Evolutionary conservation across 2,888 invertebrate genomes (phyloP).

Genomic region (Charanyca ferruginea): DNA sequence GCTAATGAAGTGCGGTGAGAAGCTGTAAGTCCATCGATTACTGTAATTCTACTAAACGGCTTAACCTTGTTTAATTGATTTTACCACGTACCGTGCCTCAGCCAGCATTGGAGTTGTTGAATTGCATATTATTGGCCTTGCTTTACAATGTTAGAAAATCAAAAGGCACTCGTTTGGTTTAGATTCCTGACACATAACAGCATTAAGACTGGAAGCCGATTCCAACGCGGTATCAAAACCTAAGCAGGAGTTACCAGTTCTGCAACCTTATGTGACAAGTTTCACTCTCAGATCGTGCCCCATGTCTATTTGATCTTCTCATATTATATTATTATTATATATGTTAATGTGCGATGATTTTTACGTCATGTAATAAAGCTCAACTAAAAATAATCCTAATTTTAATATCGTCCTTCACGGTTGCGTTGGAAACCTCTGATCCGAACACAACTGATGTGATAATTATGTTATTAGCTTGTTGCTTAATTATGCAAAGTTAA

Average conservation of each 20-base stretch:
- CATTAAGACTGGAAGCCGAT: not conserved
- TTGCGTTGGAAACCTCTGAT: constrained; percentile 3
- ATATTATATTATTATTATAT: not conserved
- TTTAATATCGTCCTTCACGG: constrained; percentile 27
- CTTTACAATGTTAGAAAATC: too few relatives aligned
- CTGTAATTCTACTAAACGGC: not conserved
- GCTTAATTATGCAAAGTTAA: not conserved
- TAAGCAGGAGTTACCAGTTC: not conserved
- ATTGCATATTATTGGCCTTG: not conserved
- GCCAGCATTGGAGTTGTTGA: not conserved
- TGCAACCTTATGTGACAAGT: not conserved
- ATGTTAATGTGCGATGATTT: not conserved
- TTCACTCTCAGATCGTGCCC: not conserved
- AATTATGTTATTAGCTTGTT: not conserved
- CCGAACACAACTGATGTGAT: not conserved
- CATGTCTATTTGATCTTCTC: not conserved
- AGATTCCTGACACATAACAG: not conserved
- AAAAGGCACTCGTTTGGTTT: too few relatives aligned
- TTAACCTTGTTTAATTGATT: not conserved
- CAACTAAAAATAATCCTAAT: not conserved
- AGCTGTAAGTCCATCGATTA: not conserved
- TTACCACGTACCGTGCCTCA: too few relatives aligned
- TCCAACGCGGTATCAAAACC: not conserved
- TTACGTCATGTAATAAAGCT: not conserved
- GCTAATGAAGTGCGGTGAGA: constrained; percentile 11